phyloP scores from a whole-genome alignment of 2,113 vertebrate genomes.

The Alces alces region DNA sequence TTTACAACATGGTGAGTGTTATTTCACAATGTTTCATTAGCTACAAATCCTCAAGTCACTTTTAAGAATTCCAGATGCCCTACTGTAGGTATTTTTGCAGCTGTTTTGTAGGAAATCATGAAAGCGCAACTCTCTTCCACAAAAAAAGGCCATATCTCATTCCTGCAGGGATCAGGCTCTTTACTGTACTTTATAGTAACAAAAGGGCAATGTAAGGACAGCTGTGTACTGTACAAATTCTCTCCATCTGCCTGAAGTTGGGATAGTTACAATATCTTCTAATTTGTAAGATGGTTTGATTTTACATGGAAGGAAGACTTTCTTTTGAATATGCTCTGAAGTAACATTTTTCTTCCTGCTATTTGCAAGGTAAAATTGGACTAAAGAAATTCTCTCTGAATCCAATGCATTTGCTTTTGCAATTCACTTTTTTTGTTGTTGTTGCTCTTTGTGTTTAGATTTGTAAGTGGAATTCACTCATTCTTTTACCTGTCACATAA shows the following conservation, averaged over 20 bases:
- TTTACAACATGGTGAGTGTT: slow-evolving; percentile 76
- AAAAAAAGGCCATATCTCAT: not conserved
- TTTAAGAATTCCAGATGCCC: slow-evolving; percentile 77
- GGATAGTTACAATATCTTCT: slow-evolving; percentile 70
- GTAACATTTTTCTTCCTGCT: slow-evolving; percentile 62
- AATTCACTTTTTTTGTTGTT: slow-evolving; percentile 46
- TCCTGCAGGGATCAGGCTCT: not conserved
- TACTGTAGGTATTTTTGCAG: slow-evolving; percentile 78
- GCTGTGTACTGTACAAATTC: slow-evolving; percentile 23
- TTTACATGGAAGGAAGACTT: slow-evolving; percentile 50
- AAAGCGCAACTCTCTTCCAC: slow-evolving; percentile 53
- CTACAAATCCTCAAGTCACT: slow-evolving; percentile 74
- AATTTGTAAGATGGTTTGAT: slow-evolving; percentile 64
- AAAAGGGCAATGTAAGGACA: not conserved
- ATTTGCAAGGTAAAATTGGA: slow-evolving; percentile 54
- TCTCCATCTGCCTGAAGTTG: slow-evolving; percentile 38
- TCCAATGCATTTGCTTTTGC: not conserved
- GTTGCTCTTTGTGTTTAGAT: slow-evolving; percentile 58
- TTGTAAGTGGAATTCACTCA: slow-evolving; percentile 65
- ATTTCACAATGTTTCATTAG: slow-evolving; percentile 78
- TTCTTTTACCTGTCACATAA: slow-evolving; percentile 66
- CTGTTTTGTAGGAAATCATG: slow-evolving; percentile 72
- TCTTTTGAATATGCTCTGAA: slow-evolving; percentile 45
- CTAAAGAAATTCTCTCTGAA: slow-evolving; percentile 60
- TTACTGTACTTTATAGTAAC: slow-evolving; percentile 42